Percentiles rank a stretch among this genome's conserved stretches.
Evolutionary conservation across 2,113 vertebrate genomes (phyloP).

Genomic region (Myxocyprinus asiaticus): DNA sequence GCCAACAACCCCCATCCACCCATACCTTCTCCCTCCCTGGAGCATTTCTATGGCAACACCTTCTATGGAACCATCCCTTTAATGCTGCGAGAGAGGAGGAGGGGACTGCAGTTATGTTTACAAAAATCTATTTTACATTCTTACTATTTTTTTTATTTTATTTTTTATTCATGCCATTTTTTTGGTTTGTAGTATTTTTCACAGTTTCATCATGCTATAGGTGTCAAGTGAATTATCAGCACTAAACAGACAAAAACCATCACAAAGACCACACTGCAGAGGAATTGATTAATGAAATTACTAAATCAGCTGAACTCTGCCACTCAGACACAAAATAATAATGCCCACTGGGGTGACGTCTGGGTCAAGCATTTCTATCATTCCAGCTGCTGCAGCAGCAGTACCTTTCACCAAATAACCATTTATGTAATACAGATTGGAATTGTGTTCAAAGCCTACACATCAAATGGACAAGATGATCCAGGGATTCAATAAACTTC

Average conservation of each 20-base stretch:
- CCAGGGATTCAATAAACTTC: slow-evolving; percentile 33
- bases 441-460: slow-evolving; percentile 37
- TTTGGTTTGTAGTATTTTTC: not conserved
- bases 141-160: too few species aligned
- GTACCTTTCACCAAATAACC: slow-evolving; percentile 27
- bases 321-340: not conserved
- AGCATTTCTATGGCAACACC: slow-evolving; percentile 75
- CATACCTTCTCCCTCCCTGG: slow-evolving; percentile 47
- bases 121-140: not conserved
- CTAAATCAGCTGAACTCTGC: not conserved
- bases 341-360: slow-evolving; percentile 29
- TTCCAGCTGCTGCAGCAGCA: slow-evolving; percentile 9
- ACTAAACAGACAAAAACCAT: not conserved
- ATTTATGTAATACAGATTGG: slow-evolving; percentile 42
- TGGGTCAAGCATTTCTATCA: slow-evolving; percentile 29
- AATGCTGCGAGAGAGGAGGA: slow-evolving; percentile 10
- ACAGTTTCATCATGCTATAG: not conserved
- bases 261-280: too few species aligned
- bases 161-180: not conserved
- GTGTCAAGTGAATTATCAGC: slow-evolving; percentile 14
- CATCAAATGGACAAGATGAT: slow-evolving; percentile 20
- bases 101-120: slow-evolving; percentile 21
- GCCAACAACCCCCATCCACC: slow-evolving; percentile 11
- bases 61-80: slow-evolving; percentile 45
- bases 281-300: slow-evolving; percentile 1